Base-by-base conservation (phyloP, 2,888 invertebrate genomes). In the Cantharis rustica region DNA sequence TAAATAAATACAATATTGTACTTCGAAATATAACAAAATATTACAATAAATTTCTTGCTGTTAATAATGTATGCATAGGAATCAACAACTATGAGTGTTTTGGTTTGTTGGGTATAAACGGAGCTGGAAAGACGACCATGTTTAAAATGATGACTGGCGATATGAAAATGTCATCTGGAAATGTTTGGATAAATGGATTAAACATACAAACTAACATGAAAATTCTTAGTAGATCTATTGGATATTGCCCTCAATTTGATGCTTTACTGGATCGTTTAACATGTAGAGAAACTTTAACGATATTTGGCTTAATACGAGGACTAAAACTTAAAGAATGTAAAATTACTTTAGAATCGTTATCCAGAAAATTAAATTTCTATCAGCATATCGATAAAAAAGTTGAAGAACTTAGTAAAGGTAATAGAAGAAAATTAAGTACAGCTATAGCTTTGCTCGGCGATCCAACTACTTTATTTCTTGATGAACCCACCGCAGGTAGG, bases 121-220 rank as follows among this genome's bases (percentile, higher is more conserved):
- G 95, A 15, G 95, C 95, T 3, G 95, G 95, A 0, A 95, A 95
- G 86, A 95, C 95, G 0, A 93, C 93, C 0, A 96, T 96, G 0
- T 96, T 96, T 86, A 94, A 94, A 88, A 95, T 95, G 93, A 87
- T 96, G 81, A 95, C 95, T 72, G 96, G 96, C 0, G 95, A 95
- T 84, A 93, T 93, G 84, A 86, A 88, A 0, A 90, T 94, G 7
- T 91, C 92, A 0, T 89, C 89, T 71, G 95, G 95, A 0, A 90
- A 92, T 64, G 94, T 93, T 0, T 93, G 89, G 85, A 90, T 95
- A 11, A 75, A 80, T 15, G 82, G 83, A 10, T 72, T 79, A 13
- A 83, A 79, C 47, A 73, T 84, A 4, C 80, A 88, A 75, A 87
- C 80, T 1, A 85, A 91, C 47, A 90, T 92, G 83, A 90, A 89